Evolutionary conservation across 2,888 invertebrate species (phyloP).

Genomic region (Malachius bipustulatus): DNA sequence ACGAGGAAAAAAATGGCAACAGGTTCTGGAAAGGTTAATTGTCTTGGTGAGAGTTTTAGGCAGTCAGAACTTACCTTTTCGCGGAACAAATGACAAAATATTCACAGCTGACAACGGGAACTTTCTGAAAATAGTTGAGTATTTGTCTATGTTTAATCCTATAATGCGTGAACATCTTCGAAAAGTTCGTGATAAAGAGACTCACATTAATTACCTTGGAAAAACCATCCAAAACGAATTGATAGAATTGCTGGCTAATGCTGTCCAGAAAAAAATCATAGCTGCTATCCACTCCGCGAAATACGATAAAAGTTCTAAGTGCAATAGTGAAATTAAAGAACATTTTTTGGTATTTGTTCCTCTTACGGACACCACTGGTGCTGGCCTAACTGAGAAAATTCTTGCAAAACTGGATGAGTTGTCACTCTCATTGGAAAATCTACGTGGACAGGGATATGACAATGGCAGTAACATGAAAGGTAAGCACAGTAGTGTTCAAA

Average conservation of each 20-base stretch:
- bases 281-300: not conserved
- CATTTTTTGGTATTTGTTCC: conserved; percentile 4
- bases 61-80: conserved; percentile 11
- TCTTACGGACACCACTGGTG: conserved; percentile 5
- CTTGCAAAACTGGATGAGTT: conserved; percentile 5
- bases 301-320: not conserved
- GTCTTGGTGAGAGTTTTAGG: conserved; percentile 10
- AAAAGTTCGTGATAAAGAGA: conserved; percentile 9
- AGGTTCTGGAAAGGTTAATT: conserved; percentile 13
- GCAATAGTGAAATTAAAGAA: too few relatives aligned
- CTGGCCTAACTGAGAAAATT: conserved; percentile 5
- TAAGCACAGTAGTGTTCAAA: conserved; percentile 8
- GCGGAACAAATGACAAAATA: conserved; percentile 12
- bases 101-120: conserved; percentile 11
- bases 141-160: conserved; percentile 10
- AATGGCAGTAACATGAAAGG: conserved; percentile 15
- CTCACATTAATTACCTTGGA: conserved; percentile 10
- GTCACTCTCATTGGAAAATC: conserved; percentile 9
- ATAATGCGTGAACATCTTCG: conserved; percentile 13
- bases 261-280: conserved; percentile 9
- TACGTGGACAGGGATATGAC: conserved; percentile 14
- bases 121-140: conserved; percentile 13
- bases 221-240: conserved; percentile 15
- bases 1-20: conserved; percentile 11
- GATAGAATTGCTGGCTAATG: conserved; percentile 10